Percentiles rank a stretch among this genome's conserved stretches.
phyloP scores from a whole-genome alignment of 2,113 vertebrate genomes.

The Galemys pyrenaicus region DNA sequence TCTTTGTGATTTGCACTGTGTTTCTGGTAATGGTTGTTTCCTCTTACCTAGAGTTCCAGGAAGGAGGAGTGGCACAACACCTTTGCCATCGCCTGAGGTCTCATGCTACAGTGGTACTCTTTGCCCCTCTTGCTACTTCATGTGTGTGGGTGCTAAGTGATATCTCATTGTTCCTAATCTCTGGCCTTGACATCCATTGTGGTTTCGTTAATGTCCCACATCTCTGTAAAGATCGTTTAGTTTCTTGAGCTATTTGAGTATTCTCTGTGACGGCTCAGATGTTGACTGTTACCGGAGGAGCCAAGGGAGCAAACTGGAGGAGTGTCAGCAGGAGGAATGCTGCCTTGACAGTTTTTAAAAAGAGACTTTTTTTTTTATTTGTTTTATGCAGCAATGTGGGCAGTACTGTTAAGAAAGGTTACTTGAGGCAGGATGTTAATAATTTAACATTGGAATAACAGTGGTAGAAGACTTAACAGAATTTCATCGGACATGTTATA shows the following conservation, averaged over 20 bases:
- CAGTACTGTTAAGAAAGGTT: slow-evolving; percentile 4
- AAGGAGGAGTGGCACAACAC: not conserved
- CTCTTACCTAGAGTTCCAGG: not conserved
- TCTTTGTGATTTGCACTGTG: not conserved
- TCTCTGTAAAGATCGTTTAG: slow-evolving; percentile 13
- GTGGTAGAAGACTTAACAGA: not conserved
- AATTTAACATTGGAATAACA: slow-evolving; percentile 26
- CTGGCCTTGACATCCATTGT: not conserved
- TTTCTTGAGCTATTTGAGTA: not conserved
- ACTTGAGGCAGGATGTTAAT: slow-evolving; percentile 30
- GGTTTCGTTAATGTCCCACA: not conserved
- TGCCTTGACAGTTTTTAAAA: slow-evolving; percentile 25
- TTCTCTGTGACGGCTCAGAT: not conserved
- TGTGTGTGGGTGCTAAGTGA: not conserved
- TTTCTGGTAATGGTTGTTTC: not conserved
- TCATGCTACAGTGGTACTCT: not conserved
- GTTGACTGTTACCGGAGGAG: not conserved
- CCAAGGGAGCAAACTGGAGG: not conserved
- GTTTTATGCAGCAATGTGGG: not conserved
- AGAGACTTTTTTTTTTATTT: not conserved
- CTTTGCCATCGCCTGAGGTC: not conserved
- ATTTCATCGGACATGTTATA: not conserved
- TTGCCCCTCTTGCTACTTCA: not conserved
- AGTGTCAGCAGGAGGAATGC: not conserved
- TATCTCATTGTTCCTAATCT: not conserved